A percentile compares a stretch with the other conserved stretches of the same genome.
Conservation (phyloP, 2,113 vertebrate genomes). For the Steatornis caripensis region DNA sequence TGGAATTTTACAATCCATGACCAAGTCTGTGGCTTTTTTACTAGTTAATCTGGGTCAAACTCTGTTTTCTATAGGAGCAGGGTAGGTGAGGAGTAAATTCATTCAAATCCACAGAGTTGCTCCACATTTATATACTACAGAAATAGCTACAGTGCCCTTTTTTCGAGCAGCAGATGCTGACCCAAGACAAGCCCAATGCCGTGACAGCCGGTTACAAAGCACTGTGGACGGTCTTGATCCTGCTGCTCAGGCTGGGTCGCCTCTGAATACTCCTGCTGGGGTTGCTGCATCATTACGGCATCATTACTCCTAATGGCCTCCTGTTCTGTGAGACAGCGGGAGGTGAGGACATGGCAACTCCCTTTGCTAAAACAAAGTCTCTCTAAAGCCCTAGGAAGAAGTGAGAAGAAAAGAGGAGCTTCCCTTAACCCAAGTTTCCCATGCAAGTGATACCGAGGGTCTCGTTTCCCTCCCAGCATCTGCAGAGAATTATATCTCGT, state of each 20-base stretch:
- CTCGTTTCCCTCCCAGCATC: background rate
- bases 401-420: background rate
- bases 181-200: background rate
- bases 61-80: background rate
- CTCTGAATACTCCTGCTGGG: background rate
- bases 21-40: slow-evolving; percentile 27
- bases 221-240: fast-evolving
- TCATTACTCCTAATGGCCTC: background rate
- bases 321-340: background rate
- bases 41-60: background rate
- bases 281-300: fast-evolving
- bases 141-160: background rate
- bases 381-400: background rate
- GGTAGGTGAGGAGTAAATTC: background rate
- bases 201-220: background rate
- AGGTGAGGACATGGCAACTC: background rate
- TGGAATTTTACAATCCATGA: slow-evolving; percentile 13
- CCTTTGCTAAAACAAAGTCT: slow-evolving; percentile 22
- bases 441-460: background rate
- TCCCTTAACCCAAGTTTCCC: background rate
- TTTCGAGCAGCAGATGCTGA: background rate
- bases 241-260: background rate
- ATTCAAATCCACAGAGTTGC: background rate
- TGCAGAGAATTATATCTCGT: background rate
- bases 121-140: background rate